Conservation (phyloP, 2,888 invertebrate species). For the Scrobipalpa atriplicella region DNA sequence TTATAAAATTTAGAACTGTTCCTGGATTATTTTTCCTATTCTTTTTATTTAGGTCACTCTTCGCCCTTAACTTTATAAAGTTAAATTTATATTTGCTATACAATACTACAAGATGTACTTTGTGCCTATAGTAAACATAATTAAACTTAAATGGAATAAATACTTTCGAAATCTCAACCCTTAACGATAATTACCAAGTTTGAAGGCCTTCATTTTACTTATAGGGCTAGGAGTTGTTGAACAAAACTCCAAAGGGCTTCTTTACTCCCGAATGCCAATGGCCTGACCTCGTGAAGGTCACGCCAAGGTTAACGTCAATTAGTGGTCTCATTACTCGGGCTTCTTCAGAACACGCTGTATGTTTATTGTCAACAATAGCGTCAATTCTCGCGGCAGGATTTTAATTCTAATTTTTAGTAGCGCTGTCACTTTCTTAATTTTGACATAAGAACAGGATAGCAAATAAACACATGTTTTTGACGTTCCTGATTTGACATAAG, state of each 20-base stretch:
- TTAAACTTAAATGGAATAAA: too few species aligned
- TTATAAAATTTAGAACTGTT: too few species aligned
- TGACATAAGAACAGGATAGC: too few species aligned
- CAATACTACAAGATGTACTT: not conserved
- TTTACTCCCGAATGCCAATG: slow-evolving; percentile 5
- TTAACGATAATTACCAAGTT: not conserved
- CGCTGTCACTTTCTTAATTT: too few species aligned
- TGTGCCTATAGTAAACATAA: too few species aligned
- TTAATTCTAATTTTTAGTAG: too few species aligned
- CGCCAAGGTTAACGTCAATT: not conserved
- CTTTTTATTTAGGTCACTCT: too few species aligned
- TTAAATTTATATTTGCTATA: not conserved
- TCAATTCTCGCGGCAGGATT: too few species aligned
- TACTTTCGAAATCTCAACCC: not conserved
- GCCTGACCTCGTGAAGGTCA: slow-evolving; percentile 3
- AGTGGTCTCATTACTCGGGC: slow-evolving; percentile 11
- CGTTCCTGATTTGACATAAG: too few species aligned
- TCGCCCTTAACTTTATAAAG: not conserved
- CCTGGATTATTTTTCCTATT: not conserved
- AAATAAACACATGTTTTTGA: too few species aligned
- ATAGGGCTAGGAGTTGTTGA: not conserved
- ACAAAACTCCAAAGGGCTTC: slow-evolving; percentile 4
- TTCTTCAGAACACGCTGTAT: not conserved
- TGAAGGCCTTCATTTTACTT: not conserved
- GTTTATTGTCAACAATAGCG: not conserved